Base-by-base conservation (phyloP, 1,140 invertebrate species). In the Idris sp. region DNA sequence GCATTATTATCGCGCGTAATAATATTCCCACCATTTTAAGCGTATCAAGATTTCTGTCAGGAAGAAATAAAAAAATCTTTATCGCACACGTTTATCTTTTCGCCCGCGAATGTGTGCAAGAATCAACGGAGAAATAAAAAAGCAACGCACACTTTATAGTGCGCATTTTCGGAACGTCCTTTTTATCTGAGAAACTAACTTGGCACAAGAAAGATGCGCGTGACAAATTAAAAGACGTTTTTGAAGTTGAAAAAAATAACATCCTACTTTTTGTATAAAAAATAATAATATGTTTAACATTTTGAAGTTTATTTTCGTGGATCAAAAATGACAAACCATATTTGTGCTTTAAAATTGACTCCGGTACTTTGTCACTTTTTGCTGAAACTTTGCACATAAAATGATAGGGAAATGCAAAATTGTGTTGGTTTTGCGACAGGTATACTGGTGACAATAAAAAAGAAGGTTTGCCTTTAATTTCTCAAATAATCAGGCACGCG, bases 11-110 rank as follows among this genome's bases (percentile, higher is more conserved):
- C 51, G 43, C 14, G 16, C 43, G 43, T 62, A 56, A 62, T 72
- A 72, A 54, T 56, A 62, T 72, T 72, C 49, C 56, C 67, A 43
- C 56, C 56, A 62, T 46, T 72, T 49, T 49, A 40, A 15, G 26
- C 4, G 51, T 51, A 64, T 72, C 68, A 71, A 71, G 56, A 71
- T 71, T 38, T 38, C 54, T 61, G 65, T 61, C 54, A 71, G 46
- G 54, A 61, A 61, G 48, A 18, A 59, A 71, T 71, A 71, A 59
- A n/a, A n/a, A 51, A 61, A 44, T 53, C 51, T 71, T 71, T 59
- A 71, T 71, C 48, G 46, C 44, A 13, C 14, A 36, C 64, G 36
- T 68, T 68, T 68, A 68, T 68, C 64, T 68, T 33, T 11, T 6
- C 26, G 2, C 2, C 22, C 36, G 10, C 48, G 10, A 35, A 15